Conservation (phyloP, 2,113 vertebrate genomes). For the Lophotis ruficrista region DNA sequence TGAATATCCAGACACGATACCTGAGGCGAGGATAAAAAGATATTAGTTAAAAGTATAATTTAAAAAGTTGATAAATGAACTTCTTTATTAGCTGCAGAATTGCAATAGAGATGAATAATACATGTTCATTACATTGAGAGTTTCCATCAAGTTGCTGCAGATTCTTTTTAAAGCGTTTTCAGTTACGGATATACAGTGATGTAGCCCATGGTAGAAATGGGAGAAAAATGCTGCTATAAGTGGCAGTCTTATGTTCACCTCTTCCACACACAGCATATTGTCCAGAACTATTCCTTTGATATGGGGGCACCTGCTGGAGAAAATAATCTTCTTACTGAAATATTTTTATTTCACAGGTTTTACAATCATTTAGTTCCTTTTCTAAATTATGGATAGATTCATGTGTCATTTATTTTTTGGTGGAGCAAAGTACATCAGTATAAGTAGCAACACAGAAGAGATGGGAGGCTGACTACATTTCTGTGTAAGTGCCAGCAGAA, state of each 20-base stretch:
- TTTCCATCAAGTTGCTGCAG: background rate
- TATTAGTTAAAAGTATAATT: background rate
- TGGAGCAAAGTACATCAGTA: background rate
- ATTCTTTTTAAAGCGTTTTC: background rate
- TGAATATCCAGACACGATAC: background rate
- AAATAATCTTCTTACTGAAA: background rate
- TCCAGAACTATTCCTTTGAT: background rate
- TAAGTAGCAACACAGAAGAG: background rate
- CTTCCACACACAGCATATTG: accelerated
- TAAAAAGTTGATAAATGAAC: background rate
- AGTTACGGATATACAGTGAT: background rate
- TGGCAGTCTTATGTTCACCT: background rate
- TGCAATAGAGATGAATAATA: background rate
- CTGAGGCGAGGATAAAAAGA: background rate
- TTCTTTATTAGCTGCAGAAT: background rate
- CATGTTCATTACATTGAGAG: background rate
- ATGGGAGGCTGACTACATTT: background rate
- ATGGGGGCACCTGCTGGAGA: background rate
- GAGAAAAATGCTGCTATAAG: background rate
- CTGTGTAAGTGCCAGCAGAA: background rate
- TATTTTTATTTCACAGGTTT: background rate
- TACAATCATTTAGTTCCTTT: background rate
- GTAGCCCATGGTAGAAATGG: background rate
- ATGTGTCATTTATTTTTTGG: background rate
- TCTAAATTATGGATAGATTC: background rate